A percentile compares a stretch with the other conserved stretches of the same genome.
phyloP scores from a whole-genome alignment of 2,113 vertebrate genomes.

The Chroicocephalus ridibundus region DNA sequence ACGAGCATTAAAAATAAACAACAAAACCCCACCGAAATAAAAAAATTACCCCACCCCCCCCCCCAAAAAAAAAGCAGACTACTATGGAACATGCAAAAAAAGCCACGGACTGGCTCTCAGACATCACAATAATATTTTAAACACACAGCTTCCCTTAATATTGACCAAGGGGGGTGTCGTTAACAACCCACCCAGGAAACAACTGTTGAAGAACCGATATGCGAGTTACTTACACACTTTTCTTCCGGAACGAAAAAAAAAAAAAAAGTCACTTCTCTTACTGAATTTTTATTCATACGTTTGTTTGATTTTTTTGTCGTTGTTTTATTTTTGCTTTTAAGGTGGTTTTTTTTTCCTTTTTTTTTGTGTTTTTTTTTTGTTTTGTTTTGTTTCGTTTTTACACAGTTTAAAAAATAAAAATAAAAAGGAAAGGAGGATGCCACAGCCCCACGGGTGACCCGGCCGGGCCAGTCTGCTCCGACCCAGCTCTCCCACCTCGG shows the following conservation, averaged over 20 bases:
- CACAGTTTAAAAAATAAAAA: not conserved
- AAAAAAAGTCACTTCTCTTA: constrained; percentile 42
- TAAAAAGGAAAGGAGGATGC: not conserved
- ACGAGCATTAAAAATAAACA: constrained; percentile 55
- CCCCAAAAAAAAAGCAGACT: constrained; percentile 15
- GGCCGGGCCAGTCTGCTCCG: not conserved
- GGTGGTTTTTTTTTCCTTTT: not conserved
- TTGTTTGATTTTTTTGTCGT: not conserved
- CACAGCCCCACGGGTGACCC: not conserved
- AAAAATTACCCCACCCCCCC: not conserved
- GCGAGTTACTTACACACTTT: constrained; percentile 22
- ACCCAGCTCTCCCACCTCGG: not conserved
- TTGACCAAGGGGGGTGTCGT: constrained; percentile 65
- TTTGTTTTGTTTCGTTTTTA: not conserved
- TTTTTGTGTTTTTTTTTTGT: too few species aligned
- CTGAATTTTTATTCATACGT: constrained; percentile 1
- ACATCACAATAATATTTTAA: constrained; percentile 70
- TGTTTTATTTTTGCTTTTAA: constrained; percentile 3
- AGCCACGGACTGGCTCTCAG: constrained; percentile 62
- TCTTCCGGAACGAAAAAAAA: not conserved
- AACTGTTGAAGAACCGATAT: constrained; percentile 54
- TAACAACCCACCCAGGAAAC: constrained; percentile 69
- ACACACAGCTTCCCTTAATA: constrained; percentile 73
- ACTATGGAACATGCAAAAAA: constrained; percentile 79
- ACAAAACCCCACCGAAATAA: constrained; percentile 35